Evolutionary conservation across 2,113 vertebrate genomes (phyloP).

Genomic region (Grallaria varia): DNA sequence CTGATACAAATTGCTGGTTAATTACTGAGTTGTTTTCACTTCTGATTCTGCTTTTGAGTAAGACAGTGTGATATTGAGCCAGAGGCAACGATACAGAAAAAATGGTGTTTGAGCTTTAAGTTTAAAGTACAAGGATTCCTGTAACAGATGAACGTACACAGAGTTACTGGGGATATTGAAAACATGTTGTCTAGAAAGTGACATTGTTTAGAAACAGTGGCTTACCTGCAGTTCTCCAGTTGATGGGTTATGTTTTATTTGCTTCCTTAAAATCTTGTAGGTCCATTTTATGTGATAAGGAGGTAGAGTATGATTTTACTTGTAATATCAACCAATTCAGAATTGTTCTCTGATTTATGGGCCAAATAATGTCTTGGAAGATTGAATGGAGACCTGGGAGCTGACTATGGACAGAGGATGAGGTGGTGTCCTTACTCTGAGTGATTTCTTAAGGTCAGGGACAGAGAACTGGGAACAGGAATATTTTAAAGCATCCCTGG

Average conservation of each 20-base stretch:
- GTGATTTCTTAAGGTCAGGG: neutral
- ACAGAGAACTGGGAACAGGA: neutral
- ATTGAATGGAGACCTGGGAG: neutral
- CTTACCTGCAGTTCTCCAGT: neutral
- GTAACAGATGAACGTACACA: neutral
- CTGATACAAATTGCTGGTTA: conserved; percentile 56
- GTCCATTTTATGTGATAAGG: neutral
- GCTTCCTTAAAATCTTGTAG: neutral
- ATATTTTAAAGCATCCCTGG: neutral
- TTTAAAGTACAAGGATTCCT: neutral
- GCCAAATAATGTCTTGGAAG: neutral
- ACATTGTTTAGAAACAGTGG: neutral
- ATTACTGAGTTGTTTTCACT: conserved; percentile 49
- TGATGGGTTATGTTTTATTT: neutral
- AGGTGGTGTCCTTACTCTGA: neutral
- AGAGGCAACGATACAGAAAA: conserved; percentile 4
- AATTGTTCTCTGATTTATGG: neutral
- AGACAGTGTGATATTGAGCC: conserved; percentile 14
- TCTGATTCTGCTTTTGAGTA: conserved; percentile 38
- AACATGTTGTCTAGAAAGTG: neutral
- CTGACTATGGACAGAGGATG: neutral
- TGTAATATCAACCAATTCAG: neutral
- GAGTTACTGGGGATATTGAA: neutral
- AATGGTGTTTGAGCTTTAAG: neutral
- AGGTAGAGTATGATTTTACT: neutral